Base-by-base conservation (phyloP, 2,797 vertebrate species). In the Thaleichthys pacificus region DNA sequence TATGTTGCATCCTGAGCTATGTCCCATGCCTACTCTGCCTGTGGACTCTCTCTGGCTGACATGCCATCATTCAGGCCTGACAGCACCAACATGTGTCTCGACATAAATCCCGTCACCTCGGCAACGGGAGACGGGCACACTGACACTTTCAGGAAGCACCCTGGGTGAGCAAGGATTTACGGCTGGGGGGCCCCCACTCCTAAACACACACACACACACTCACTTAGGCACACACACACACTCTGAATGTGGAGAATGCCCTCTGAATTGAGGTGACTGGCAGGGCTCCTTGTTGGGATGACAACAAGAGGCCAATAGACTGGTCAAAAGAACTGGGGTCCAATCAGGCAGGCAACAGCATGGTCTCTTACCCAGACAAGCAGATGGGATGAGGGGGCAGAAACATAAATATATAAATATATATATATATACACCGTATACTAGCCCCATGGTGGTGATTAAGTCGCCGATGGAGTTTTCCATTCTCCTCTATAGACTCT, bases 101-200 rank as follows among this genome's bases (percentile, higher is more conserved):
- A 85, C 85, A 88, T 92, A 91, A 93, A 93, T 93, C 88, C 80
- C 78, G 82, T 77, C 79, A 75, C 75, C 83, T 66, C 81, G 28
- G 81, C 82, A 80, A 82, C 78, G 78, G 71, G 77, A 81, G 83
- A 62, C 70, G 65, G 67, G 61, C 77, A 87, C 86, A 83, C 69
- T 83, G 85, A 84, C 76, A 32, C 71, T 78, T 69, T 76, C 85
- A 90, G 90, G 91, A 92, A 91, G 86, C 84, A 73, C 71, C 86
- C 68, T 7, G 80, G 83, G 85, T 87, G 85, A 82, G 80, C 47
- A 4, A 71, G 68, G 85, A 91, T 92, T 91, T 88, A 89, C 72
- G 77, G 62, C 26, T 1, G 3, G 68, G 69, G 30, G n/a, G 3
- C 76, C 79, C 78, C 81, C 65, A 70, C 78, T 72, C 68, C 73